A percentile compares a stretch with the other conserved stretches of the same genome.
Evolutionary conservation across 2,888 invertebrate genomes (phyloP).

Genomic region (Galerucella pusilla): DNA sequence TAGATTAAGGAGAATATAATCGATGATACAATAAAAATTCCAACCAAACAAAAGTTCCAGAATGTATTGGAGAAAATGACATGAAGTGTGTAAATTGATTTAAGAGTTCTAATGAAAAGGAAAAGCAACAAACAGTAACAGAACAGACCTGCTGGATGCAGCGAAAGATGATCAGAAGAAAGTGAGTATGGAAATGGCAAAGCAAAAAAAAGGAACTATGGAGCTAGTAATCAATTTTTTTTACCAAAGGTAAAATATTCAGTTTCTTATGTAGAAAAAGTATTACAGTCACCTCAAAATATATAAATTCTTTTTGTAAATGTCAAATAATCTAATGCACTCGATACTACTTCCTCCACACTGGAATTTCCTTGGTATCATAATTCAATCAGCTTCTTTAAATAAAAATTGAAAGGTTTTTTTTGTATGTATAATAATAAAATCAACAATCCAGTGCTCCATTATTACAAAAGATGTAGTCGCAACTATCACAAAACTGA

Average conservation of each 20-base stretch:
- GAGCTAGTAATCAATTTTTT: too few species aligned
- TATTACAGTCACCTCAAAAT: slow-evolving; percentile 28
- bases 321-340: neutral
- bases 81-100: too few species aligned
- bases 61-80: too few species aligned
- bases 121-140: too few species aligned
- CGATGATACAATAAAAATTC: too few species aligned
- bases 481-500: slow-evolving; percentile 14
- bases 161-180: too few species aligned
- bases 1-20: too few species aligned
- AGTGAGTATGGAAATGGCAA: too few species aligned
- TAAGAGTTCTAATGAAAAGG: too few species aligned
- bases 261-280: neutral
- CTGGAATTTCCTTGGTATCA: neutral
- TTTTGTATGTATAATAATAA: slow-evolving; percentile 13
- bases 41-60: too few species aligned
- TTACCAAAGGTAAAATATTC: neutral
- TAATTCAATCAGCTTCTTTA: slow-evolving; percentile 7
- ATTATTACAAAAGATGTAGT: slow-evolving; percentile 6
- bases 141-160: too few species aligned
- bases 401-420: slow-evolving; percentile 16
- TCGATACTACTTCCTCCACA: neutral
- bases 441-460: slow-evolving; percentile 20
- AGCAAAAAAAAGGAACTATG: too few species aligned
- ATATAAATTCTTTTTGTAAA: neutral